These are phyloP conservation scores for Araneus ventricosus DNA, from an alignment of 1,140 invertebrate genomes.

Conservation along the genomic window DNA sequence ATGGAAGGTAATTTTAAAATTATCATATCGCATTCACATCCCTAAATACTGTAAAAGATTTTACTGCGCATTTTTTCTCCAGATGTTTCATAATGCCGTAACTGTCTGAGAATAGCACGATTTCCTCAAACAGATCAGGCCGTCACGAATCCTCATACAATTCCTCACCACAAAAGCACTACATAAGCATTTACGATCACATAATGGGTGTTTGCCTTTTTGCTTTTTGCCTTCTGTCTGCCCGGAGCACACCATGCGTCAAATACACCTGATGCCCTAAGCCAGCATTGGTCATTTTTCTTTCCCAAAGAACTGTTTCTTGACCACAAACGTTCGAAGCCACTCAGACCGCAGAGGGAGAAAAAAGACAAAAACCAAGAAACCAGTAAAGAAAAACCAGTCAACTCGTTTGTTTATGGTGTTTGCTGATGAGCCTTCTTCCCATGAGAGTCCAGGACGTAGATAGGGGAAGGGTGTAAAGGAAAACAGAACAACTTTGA, in stretches of 20 bases:
- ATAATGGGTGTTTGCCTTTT: not conserved
- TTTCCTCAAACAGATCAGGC: not conserved
- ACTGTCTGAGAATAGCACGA: not conserved
- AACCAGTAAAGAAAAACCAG: not conserved
- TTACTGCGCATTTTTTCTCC: too few species aligned
- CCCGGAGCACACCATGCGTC: not conserved
- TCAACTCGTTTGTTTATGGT: slow-evolving; percentile 55
- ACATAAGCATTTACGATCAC: not conserved
- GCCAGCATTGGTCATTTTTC: not conserved
- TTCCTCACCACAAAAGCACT: not conserved
- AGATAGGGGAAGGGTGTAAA: not conserved
- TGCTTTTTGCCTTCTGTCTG: not conserved
- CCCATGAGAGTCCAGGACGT: not conserved
- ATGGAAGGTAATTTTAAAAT: too few species aligned
- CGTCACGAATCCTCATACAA: not conserved
- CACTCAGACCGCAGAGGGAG: not conserved
- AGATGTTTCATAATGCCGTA: too few species aligned
- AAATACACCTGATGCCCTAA: slow-evolving; percentile 16
- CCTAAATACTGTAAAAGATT: too few species aligned
- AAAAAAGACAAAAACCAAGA: not conserved
- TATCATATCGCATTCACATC: too few species aligned
- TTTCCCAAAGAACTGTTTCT: not conserved
- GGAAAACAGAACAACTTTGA: not conserved
- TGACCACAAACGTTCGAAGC: not conserved
- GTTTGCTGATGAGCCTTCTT: slow-evolving; percentile 47